Base-by-base conservation (phyloP, 2,888 invertebrate genomes). In the Xestia c-nigrum region DNA sequence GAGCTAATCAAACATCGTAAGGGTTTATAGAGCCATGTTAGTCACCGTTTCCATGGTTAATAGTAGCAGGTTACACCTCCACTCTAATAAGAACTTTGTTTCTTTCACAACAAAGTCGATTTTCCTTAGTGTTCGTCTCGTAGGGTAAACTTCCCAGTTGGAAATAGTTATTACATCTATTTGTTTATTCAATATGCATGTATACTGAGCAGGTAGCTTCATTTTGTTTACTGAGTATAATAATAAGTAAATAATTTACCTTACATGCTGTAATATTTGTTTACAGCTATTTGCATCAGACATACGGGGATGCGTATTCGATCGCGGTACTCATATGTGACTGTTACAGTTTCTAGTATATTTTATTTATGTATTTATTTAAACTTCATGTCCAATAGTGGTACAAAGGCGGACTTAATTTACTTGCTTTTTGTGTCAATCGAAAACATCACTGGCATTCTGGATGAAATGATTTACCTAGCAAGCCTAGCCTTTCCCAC, bases 1-100 rank as follows among this genome's bases (percentile, higher is more conserved):
- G 91, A 89, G 89, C 89, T 92, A 91, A 91, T 91, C 93, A 92
- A 92, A 92, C 91, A 92, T 85, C 88, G 87, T 89, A 88, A 91
- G 91, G 89, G 91, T 89, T 90, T 89, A 90, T 90, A 89, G 84
- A 90, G 86, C 81, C 80, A 83, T 85, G 86, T 83, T 88, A 90
- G 87, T 86, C 84, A 88, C 86, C 82, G 83, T 85, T 89, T 79
- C 80, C 76, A 85, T 75, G 75, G 80, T 83, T 85, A 85, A 86
- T 85, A 81, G 84, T 55, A 78, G 65, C 81, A 69, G 71, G 81
- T 61, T 69, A 57, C 5, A 43, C 16, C 19, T 66, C 46, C 68
- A 63, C 57, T 68, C 21, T 7, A 85, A 75, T 78, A 75, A 74
- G 57, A 74, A 85, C 85, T 74, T 72, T 87, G 70, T 66, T 0